A percentile compares a stretch with the other conserved stretches of the same genome.
These are phyloP conservation scores for Petroica traversi DNA, from an alignment of 2,113 vertebrate species.

Conservation along the genomic window DNA sequence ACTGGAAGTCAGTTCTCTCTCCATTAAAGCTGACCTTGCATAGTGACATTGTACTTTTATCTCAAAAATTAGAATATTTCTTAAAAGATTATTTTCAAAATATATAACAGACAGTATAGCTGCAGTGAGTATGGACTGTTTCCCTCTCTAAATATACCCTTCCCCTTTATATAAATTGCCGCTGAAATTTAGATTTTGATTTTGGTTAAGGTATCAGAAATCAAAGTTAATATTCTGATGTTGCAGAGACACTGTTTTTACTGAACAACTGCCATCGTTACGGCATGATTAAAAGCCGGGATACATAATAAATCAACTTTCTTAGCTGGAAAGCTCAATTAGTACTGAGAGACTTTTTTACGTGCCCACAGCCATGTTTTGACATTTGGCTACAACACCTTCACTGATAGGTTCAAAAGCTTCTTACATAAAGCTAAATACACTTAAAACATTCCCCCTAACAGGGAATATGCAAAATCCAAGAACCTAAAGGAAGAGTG, in stretches of 20 bases:
- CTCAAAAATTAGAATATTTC: slow-evolving; percentile 19
- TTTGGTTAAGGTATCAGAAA: neutral
- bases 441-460: neutral
- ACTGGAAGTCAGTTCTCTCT: neutral
- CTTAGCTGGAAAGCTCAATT: neutral
- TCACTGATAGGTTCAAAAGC: neutral
- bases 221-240: neutral
- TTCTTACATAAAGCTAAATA: neutral
- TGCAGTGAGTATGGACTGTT: neutral
- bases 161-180: neutral
- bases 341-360: neutral
- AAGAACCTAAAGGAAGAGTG: neutral
- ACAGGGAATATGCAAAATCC: neutral
- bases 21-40: slow-evolving; percentile 48
- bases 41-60: neutral
- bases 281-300: neutral
- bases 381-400: neutral
- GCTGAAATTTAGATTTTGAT: neutral
- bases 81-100: neutral
- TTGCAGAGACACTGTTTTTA: neutral
- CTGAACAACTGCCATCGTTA: neutral
- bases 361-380: neutral
- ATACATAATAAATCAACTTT: slow-evolving; percentile 25
- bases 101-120: neutral
- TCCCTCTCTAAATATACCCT: neutral